phyloP scores from a whole-genome alignment of 2,113 vertebrate genomes.

The Scophthalmus maximus region DNA sequence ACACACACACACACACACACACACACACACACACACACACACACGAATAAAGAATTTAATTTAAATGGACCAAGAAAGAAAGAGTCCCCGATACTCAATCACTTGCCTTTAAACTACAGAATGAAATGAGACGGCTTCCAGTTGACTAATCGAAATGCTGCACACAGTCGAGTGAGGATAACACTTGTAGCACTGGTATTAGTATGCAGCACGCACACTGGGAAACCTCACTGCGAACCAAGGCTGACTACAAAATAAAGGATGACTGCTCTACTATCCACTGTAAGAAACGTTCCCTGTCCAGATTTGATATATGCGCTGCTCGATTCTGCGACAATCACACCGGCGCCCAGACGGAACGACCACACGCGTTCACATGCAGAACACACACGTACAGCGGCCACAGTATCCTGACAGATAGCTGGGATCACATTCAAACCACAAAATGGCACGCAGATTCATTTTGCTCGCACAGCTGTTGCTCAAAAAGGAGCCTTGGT shows the following conservation, averaged over 20 bases:
- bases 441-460: neutral
- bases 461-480: neutral
- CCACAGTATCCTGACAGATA: neutral
- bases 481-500: neutral
- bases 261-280: conserved; percentile 30
- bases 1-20: neutral
- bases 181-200: conserved; percentile 22
- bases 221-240: conserved; percentile 47
- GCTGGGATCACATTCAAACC: conserved; percentile 8
- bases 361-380: neutral
- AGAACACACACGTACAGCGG: no score
- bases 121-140: conserved; percentile 3
- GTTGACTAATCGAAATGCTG: conserved; percentile 9
- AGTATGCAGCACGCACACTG: conserved; percentile 54
- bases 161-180: neutral
- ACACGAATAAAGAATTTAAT: neutral
- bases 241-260: conserved; percentile 36
- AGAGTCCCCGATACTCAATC: neutral
- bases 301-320: neutral
- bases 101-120: conserved; percentile 19
- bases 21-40: neutral
- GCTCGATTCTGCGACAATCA: conserved; percentile 5
- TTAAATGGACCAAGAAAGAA: conserved; percentile 4
- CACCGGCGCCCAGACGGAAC: neutral
- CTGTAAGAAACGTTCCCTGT: neutral